A percentile compares a stretch with the other conserved stretches of the same genome.
Evolutionary conservation across 1,140 invertebrate genomes (phyloP).

Genomic region (Drosophila takahashii): DNA sequence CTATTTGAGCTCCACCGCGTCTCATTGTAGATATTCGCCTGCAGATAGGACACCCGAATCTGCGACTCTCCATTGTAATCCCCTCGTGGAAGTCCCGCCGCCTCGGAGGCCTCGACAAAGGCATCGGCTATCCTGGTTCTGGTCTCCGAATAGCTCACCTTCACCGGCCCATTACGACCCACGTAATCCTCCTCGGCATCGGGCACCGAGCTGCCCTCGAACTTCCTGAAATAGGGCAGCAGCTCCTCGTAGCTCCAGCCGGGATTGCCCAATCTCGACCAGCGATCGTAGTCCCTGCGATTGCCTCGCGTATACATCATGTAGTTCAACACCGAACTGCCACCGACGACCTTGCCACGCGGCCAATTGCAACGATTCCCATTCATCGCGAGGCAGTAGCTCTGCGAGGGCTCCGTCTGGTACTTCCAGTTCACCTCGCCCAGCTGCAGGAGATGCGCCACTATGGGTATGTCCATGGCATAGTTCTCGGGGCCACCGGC

Average conservation of each 20-base stretch:
- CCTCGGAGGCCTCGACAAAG: slow-evolving; percentile 88
- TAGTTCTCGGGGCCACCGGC: slow-evolving; percentile 87
- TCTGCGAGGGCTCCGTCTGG: slow-evolving; percentile 87
- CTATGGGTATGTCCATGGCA: slow-evolving; percentile 89
- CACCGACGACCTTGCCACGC: slow-evolving; percentile 92
- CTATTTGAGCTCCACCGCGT: slow-evolving; percentile 90
- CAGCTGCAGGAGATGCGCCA: slow-evolving; percentile 88
- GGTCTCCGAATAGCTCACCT: slow-evolving; percentile 85
- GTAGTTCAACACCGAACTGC: slow-evolving; percentile 94
- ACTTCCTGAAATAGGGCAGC: slow-evolving; percentile 92
- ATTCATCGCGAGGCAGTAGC: slow-evolving; percentile 84
- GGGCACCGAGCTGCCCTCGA: slow-evolving; percentile 88
- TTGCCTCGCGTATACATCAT: slow-evolving; percentile 95
- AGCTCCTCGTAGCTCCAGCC: slow-evolving; percentile 93
- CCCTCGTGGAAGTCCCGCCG: slow-evolving; percentile 88
- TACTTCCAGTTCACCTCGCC: slow-evolving; percentile 89
- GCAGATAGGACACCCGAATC: slow-evolving; percentile 87
- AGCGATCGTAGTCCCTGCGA: slow-evolving; percentile 91
- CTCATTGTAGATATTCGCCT: slow-evolving; percentile 89
- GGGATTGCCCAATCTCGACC: slow-evolving; percentile 90
- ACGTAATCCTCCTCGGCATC: slow-evolving; percentile 85
- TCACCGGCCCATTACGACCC: slow-evolving; percentile 86
- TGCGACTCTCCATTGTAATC: slow-evolving; percentile 90
- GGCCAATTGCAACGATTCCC: slow-evolving; percentile 89
- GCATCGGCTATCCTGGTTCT: slow-evolving; percentile 87